These are phyloP conservation scores for Eptatretus burgeri DNA, from an alignment of 2,113 vertebrate genomes.

Conservation along the genomic window DNA sequence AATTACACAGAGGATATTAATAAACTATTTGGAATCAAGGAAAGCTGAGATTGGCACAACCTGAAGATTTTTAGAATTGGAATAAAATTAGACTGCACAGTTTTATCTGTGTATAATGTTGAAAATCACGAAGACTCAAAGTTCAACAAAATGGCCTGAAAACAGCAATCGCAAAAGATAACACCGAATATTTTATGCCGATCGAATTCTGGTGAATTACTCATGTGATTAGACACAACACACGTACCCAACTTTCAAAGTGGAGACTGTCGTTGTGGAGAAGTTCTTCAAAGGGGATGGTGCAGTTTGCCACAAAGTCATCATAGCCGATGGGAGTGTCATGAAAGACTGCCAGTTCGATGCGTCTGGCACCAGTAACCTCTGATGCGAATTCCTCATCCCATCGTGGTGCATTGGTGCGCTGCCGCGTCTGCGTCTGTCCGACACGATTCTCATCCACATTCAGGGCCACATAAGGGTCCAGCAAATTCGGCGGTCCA, in stretches of 20 bases:
- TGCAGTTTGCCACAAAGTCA: conserved; percentile 88
- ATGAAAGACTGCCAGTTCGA: conserved; percentile 73
- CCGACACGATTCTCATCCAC: conserved; percentile 69
- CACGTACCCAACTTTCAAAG: conserved; percentile 86
- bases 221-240: no score
- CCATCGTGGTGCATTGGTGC: conserved; percentile 68
- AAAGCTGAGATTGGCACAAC: no score
- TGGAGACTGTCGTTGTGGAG: conserved; percentile 26
- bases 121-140: no score
- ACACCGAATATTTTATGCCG: no score
- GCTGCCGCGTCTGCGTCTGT: conserved; percentile 68
- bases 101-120: no score
- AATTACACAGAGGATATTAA: no score
- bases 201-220: no score
- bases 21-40: no score
- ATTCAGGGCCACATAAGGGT: conserved; percentile 62
- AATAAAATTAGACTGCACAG: no score
- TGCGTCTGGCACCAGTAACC: conserved; percentile 33
- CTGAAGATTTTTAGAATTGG: no score
- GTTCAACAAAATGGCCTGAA: no score
- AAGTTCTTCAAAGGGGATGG: conserved; percentile 47
- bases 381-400: conserved; percentile 69
- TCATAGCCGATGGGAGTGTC: conserved; percentile 89
- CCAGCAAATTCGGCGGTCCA: conserved; percentile 4
- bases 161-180: no score